Percentiles rank a stretch among this genome's conserved stretches.
Evolutionary conservation across 2,888 invertebrate genomes (phyloP).

Genomic region (Oscheius sp.): DNA sequence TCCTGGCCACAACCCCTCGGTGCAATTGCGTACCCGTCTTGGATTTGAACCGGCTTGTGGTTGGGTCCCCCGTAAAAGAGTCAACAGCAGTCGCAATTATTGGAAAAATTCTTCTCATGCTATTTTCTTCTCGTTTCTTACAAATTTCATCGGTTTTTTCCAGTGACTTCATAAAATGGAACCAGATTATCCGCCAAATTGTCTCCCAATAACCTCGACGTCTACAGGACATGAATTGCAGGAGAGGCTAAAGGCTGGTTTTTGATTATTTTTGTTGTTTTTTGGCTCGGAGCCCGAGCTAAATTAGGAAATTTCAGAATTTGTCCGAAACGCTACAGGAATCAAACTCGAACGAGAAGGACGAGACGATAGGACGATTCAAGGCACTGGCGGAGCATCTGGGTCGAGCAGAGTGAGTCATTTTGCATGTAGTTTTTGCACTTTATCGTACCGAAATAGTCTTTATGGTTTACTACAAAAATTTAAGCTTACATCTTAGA

Average conservation of each 20-base stretch:
- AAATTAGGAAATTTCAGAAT: neutral
- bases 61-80: too few species aligned
- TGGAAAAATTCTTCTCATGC: neutral
- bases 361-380: slow-evolving; percentile 4
- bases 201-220: slow-evolving; percentile 7
- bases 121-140: neutral
- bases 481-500: too few species aligned
- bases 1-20: neutral
- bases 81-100: too few species aligned
- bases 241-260: neutral
- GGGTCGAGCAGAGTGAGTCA: slow-evolving; percentile 4
- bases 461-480: too few species aligned
- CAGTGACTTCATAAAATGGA: slow-evolving; percentile 5
- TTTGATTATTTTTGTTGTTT: neutral
- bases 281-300: neutral
- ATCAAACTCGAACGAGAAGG: slow-evolving; percentile 11
- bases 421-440: neutral
- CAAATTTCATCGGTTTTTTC: too few species aligned
- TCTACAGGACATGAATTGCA: neutral
- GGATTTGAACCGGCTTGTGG: slow-evolving; percentile 7
- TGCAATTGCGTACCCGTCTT: neutral
- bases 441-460: neutral
- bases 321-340: slow-evolving; percentile 28
- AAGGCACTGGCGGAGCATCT: slow-evolving; percentile 20
- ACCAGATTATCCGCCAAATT: slow-evolving; percentile 32